Conservation (phyloP, 2,113 vertebrate species). For the Peromyscus californicus region DNA sequence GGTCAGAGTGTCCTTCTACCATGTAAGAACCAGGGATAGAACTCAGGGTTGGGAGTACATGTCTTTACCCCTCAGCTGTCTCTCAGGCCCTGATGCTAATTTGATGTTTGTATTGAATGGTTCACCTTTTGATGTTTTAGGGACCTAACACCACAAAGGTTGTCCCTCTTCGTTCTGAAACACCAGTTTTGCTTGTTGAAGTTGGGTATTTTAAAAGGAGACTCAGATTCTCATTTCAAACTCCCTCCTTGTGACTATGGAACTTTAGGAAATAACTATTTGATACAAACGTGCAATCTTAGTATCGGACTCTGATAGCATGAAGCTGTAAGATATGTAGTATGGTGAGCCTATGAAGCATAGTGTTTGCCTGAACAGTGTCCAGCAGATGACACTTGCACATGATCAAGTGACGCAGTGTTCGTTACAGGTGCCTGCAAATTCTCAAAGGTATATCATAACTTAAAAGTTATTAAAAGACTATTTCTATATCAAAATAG, state of each 20-base stretch:
- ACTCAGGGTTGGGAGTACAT: background rate
- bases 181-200: background rate
- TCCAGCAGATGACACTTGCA: slow-evolving; percentile 8
- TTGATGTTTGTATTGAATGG: background rate
- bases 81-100: background rate
- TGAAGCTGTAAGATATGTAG: too few relatives aligned
- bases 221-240: slow-evolving; percentile 48
- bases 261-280: slow-evolving; percentile 31
- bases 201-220: slow-evolving; percentile 42
- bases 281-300: slow-evolving; percentile 5
- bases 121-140: slow-evolving; percentile 18
- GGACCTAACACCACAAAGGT: background rate
- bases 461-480: too few relatives aligned
- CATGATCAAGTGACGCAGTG: background rate
- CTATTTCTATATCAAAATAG: slow-evolving; percentile 30
- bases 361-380: background rate
- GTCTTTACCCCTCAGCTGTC: background rate
- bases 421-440: background rate
- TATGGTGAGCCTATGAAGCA: background rate
- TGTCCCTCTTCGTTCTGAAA: slow-evolving; percentile 16
- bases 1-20: too few relatives aligned
- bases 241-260: background rate
- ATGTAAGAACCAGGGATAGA: background rate
- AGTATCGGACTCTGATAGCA: background rate
- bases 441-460: background rate